These are phyloP conservation scores for Polymixis lichenea DNA, from an alignment of 2,888 invertebrate species.

Conservation along the genomic window DNA sequence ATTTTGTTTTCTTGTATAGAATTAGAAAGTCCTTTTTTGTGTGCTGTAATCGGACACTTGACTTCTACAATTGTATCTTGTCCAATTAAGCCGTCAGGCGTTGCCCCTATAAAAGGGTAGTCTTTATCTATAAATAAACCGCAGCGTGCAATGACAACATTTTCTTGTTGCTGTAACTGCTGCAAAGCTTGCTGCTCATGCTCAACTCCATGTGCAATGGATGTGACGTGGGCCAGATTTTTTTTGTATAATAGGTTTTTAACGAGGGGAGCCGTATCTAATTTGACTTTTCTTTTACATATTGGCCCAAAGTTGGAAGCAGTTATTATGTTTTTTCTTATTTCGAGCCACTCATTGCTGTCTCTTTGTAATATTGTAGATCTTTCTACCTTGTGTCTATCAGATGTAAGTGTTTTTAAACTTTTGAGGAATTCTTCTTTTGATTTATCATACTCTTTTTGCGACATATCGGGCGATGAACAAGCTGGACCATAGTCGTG, in stretches of 20 bases:
- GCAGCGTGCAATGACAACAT: not conserved
- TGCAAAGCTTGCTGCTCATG: constrained; percentile 12
- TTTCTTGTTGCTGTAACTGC: constrained; percentile 4
- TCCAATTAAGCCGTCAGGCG: not conserved
- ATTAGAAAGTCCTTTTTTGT: not conserved
- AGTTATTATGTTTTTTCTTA: too few relatives aligned
- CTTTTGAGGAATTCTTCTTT: constrained; percentile 47
- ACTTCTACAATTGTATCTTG: not conserved
- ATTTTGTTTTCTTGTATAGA: not conserved
- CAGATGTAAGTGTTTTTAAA: constrained; percentile 38
- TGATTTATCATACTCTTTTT: constrained; percentile 15
- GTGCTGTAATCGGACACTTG: constrained; percentile 3
- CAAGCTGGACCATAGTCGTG: constrained; percentile 54
- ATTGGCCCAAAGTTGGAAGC: too few relatives aligned
- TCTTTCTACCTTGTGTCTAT: constrained; percentile 45
- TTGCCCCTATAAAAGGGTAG: constrained; percentile 8
- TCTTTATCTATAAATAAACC: not conserved
- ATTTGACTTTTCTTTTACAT: too few relatives aligned
- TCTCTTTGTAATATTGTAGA: constrained; percentile 58
- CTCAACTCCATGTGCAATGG: constrained; percentile 9
- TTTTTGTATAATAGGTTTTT: too few relatives aligned
- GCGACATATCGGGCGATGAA: constrained; percentile 53
- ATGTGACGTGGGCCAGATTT: constrained; percentile 10
- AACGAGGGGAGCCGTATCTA: too few relatives aligned
- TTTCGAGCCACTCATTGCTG: constrained; percentile 41